Evolutionary conservation across 2,888 invertebrate genomes (phyloP).

Genomic region (Dynastes maya): DNA sequence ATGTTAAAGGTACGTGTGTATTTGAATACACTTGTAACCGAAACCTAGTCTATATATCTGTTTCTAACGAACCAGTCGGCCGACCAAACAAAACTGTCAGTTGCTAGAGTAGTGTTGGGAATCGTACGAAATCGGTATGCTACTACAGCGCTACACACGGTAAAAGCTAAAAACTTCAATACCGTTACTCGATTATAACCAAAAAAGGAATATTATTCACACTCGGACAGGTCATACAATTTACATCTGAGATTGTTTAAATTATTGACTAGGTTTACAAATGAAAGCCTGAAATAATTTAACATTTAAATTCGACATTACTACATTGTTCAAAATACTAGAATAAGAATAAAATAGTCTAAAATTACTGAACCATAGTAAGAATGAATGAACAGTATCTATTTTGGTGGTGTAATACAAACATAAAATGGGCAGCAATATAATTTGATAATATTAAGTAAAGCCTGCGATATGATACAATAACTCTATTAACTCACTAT

Average conservation of each 20-base stretch:
- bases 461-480: not conserved
- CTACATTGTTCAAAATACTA: not conserved
- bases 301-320: too few species aligned
- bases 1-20: conserved; percentile 19
- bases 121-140: conserved; percentile 49
- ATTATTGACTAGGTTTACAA: not conserved
- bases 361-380: conserved; percentile 32
- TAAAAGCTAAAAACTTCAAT: conserved; percentile 61
- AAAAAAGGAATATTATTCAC: conserved; percentile 56
- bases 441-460: not conserved
- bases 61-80: conserved; percentile 50
- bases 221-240: conserved; percentile 9
- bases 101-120: conserved; percentile 27
- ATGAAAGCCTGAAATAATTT: not conserved
- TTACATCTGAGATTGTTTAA: conserved; percentile 10
- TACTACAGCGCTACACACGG: conserved; percentile 54
- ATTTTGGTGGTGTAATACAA: not conserved
- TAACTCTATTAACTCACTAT: conserved; percentile 70
- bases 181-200: conserved; percentile 59
- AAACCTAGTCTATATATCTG: conserved; percentile 12
- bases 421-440: conserved; percentile 1
- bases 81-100: conserved; percentile 53
- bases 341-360: not conserved
- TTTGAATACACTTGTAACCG: conserved; percentile 36
- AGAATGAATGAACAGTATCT: conserved; percentile 5